phyloP scores from a whole-genome alignment of 2,113 vertebrate genomes.

The Hypanus sabinus region DNA sequence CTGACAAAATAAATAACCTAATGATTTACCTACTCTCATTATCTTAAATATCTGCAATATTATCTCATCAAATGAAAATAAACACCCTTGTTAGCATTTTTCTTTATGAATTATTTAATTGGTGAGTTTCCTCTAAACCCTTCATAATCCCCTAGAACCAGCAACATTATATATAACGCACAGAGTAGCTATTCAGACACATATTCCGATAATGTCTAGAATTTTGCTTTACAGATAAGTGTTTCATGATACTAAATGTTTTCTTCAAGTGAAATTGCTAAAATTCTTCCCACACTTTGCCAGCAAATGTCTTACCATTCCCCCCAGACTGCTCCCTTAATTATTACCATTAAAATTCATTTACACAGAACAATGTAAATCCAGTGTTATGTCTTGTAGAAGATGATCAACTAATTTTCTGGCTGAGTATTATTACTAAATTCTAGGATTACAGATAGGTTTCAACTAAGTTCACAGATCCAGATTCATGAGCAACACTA shows the following conservation, averaged over 20 bases:
- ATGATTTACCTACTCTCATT: not conserved
- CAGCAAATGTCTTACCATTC: not conserved
- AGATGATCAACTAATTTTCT: not conserved
- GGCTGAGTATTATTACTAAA: not conserved
- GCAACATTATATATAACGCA: not conserved
- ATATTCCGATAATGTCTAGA: not conserved
- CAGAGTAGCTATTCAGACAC: not conserved
- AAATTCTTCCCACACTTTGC: not conserved
- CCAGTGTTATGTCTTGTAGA: not conserved
- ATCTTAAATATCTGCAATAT: not conserved
- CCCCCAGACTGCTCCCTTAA: not conserved
- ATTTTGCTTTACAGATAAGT: not conserved
- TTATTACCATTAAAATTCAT: conserved; percentile 18
- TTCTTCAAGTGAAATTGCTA: not conserved
- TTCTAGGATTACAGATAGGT: not conserved
- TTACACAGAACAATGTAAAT: not conserved
- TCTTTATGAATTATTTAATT: not conserved
- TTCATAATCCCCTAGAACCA: not conserved
- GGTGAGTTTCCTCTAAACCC: not conserved
- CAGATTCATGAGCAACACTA: not conserved
- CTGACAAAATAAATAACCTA: not conserved
- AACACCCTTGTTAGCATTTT: not conserved
- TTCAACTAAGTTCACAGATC: not conserved
- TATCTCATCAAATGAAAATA: not conserved
- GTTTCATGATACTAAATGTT: not conserved